Percentiles rank a stretch among this genome's conserved stretches.
These are phyloP conservation scores for Alligator mississippiensis DNA, from an alignment of 2,113 vertebrate species.

Conservation along the genomic window DNA sequence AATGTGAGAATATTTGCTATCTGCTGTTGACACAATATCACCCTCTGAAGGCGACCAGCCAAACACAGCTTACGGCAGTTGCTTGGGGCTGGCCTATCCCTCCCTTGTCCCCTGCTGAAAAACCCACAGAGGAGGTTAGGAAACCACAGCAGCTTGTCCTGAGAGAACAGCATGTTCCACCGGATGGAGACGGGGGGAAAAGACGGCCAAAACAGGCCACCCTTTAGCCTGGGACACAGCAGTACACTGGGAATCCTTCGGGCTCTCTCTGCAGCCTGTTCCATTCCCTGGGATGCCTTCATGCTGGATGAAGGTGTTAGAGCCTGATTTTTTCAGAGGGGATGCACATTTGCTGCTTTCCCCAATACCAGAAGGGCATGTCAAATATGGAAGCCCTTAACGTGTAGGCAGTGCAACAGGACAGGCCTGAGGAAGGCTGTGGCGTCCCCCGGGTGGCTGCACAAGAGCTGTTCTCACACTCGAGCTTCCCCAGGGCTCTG, in stretches of 20 bases:
- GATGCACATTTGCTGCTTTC: not conserved
- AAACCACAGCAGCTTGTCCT: not conserved
- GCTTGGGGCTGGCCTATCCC: not conserved
- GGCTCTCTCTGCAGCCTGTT: not conserved
- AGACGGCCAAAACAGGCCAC: not conserved
- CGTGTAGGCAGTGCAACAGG: not conserved
- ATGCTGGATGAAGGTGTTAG: not conserved
- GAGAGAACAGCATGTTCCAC: not conserved
- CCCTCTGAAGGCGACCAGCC: not conserved
- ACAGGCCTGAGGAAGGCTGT: too few species aligned
- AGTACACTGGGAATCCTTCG: not conserved
- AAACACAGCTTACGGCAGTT: not conserved
- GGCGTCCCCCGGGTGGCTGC: too few species aligned
- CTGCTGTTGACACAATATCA: not conserved
- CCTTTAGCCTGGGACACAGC: not conserved
- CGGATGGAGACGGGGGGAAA: not conserved
- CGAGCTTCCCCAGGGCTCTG: too few species aligned
- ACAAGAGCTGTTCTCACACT: too few species aligned
- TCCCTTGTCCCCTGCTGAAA: not conserved
- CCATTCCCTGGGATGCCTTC: not conserved
- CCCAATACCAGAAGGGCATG: not conserved
- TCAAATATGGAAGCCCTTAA: not conserved
- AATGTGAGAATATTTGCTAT: not conserved
- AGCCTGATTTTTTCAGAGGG: not conserved
- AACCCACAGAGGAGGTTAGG: not conserved